Base-by-base conservation (phyloP, 2,888 invertebrate genomes). In the Drosophila hamatofila region DNA sequence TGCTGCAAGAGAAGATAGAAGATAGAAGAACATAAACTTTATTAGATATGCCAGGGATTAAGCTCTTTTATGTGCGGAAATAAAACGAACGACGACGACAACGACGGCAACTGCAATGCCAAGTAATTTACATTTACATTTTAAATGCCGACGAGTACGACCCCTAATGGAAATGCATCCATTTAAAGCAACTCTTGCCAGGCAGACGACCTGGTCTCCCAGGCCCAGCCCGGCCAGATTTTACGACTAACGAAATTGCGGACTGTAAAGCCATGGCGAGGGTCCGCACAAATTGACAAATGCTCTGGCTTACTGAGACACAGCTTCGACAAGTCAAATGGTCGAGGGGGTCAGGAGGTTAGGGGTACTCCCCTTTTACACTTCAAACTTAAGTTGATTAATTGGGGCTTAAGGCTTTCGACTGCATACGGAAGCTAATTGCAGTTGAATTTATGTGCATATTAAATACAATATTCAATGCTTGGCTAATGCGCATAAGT, bases 391-490 rank as follows among this genome's bases (percentile, higher is more conserved):
- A 67, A 67, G 56, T 80, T 86, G 84, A 84, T 84, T 83, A 88
- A 84, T 84, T 85, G 80, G 67, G 68, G 66, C 61, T 83, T 79
- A 65, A 46, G 48, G 12, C 54, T 49, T 14, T 30, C 42, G 49
- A 25, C 61, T 70, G 67, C 73, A 80, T 63, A 83, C 88, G 88
- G 86, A 84, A 85, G 74, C 83, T 69, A 83, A 81, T 72, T 82
- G 70, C 54, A 60, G 54, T 72, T 75, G 71, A 75, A 88, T 84
- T 77, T 75, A 83, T 85, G 62, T 74, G 69, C 83, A 72, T 85
- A 80, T 72, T 85, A 75, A 86, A 83, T 81, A 75, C 78, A 68
- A 68, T 75, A 74, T 70, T 78, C 75, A 83, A 72, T 81, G 82
- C 66, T 72, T 66, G 49, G 58, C 61, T 62, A 71, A 71, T 71